These are phyloP conservation scores for Hexactinellida sp. DNA, from an alignment of 37 sponge, comb jelly and placozoan genomes.

Conservation along the genomic window DNA sequence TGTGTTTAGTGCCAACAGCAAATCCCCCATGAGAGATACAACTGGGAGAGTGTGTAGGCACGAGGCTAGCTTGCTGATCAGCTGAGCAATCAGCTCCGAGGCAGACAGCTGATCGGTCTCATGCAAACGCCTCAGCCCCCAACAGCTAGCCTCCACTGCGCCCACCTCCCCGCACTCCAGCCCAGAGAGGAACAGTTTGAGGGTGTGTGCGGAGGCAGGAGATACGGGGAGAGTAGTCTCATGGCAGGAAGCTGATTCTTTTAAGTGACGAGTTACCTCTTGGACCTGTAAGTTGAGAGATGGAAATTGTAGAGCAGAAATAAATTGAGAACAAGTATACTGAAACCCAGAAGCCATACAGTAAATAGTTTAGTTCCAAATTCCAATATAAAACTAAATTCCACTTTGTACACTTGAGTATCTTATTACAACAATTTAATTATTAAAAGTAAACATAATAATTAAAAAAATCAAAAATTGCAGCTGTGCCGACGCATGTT, in stretches of 20 bases:
- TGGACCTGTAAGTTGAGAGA: not conserved
- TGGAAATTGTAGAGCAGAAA: not conserved
- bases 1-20: not conserved
- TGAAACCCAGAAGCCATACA: not conserved
- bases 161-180: not conserved
- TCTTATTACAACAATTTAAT: no score
- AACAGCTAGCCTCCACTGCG: not conserved
- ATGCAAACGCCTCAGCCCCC: not conserved
- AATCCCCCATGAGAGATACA: not conserved
- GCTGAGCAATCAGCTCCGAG: not conserved
- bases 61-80: not conserved
- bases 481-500: no score
- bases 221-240: not conserved
- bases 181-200: not conserved
- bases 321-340: not conserved
- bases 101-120: not conserved
- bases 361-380: no score
- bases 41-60: not conserved
- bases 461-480: no score
- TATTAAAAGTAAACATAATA: no score
- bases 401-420: no score
- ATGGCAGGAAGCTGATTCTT: not conserved
- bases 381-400: no score
- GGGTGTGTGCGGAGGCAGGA: not conserved
- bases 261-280: not conserved